These are phyloP conservation scores for Pediacus dermestoides DNA, from an alignment of 2,888 invertebrate genomes.

Conservation along the genomic window DNA sequence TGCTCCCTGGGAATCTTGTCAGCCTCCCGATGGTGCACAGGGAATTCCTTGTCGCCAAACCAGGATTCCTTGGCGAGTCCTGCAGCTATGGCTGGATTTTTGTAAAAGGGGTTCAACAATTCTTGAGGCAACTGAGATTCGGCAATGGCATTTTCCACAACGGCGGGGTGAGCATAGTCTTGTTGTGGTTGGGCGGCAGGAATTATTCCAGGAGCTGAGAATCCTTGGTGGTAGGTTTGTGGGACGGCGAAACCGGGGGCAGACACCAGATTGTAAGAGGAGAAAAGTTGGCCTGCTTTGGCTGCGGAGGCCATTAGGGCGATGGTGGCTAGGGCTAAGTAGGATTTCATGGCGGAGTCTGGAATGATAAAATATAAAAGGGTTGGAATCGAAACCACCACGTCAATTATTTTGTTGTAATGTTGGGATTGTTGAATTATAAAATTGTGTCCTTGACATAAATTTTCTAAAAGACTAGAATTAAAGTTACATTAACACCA, in stretches of 20 bases:
- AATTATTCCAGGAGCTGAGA: conserved; percentile 21
- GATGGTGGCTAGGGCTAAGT: conserved; percentile 14
- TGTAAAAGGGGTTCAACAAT: conserved; percentile 69
- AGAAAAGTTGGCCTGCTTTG: conserved; percentile 19
- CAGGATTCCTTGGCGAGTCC: conserved; percentile 75
- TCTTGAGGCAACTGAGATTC: conserved; percentile 71
- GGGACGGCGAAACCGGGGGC: conserved; percentile 17
- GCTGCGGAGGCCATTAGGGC: conserved; percentile 15
- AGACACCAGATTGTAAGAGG: conserved; percentile 23
- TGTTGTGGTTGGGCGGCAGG: conserved; percentile 25
- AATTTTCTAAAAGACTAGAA: too few species aligned
- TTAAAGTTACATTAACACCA: too few species aligned
- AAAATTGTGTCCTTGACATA: too few species aligned
- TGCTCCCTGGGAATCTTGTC: conserved; percentile 75
- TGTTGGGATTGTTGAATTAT: too few species aligned
- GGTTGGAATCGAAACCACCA: too few species aligned
- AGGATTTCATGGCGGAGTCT: conserved; percentile 25
- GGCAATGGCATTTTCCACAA: conserved; percentile 66
- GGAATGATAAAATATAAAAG: too few species aligned
- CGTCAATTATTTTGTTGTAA: too few species aligned
- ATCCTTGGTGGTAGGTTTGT: conserved; percentile 15
- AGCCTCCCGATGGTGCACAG: conserved; percentile 72
- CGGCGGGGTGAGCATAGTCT: conserved; percentile 63
- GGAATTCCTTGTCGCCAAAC: conserved; percentile 74
- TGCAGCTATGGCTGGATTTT: conserved; percentile 69